These are phyloP conservation scores for Puntigrus tetrazona DNA, from an alignment of 2,113 vertebrate species.

Conservation along the genomic window DNA sequence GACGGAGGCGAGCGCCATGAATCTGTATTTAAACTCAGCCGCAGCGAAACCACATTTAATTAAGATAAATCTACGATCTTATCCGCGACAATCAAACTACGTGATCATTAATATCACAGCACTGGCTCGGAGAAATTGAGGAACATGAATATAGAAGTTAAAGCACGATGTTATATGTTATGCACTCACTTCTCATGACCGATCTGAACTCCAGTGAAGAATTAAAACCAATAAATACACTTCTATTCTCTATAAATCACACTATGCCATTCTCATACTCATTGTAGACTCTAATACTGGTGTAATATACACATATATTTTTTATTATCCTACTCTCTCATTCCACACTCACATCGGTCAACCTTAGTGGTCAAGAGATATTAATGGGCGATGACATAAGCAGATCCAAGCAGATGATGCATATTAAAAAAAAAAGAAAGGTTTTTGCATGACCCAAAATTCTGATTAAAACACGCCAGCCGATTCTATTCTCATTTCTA, in stretches of 20 bases:
- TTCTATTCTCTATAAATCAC: too few species aligned
- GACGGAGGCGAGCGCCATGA: not conserved
- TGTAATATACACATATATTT: not conserved
- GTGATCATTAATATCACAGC: not conserved
- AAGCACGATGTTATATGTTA: too few species aligned
- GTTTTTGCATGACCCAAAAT: not conserved
- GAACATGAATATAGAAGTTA: not conserved
- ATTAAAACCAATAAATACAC: too few species aligned
- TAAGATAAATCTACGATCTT: not conserved
- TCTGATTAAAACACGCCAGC: not conserved
- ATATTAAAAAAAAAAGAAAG: not conserved
- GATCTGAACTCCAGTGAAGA: not conserved
- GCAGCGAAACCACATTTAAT: not conserved
- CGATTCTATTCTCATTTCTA: not conserved
- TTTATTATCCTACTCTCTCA: not conserved
- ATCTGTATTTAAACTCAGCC: slow-evolving; percentile 3
- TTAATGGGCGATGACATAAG: not conserved
- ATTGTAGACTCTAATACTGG: too few species aligned
- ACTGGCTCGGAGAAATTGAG: not conserved
- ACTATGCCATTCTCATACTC: not conserved
- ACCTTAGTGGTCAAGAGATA: not conserved
- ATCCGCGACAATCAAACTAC: not conserved
- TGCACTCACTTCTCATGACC: not conserved
- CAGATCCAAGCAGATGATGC: not conserved
- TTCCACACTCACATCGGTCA: not conserved